Conservation (phyloP, 2,888 invertebrate species). For the Hydroisotoma schaefferi region DNA sequence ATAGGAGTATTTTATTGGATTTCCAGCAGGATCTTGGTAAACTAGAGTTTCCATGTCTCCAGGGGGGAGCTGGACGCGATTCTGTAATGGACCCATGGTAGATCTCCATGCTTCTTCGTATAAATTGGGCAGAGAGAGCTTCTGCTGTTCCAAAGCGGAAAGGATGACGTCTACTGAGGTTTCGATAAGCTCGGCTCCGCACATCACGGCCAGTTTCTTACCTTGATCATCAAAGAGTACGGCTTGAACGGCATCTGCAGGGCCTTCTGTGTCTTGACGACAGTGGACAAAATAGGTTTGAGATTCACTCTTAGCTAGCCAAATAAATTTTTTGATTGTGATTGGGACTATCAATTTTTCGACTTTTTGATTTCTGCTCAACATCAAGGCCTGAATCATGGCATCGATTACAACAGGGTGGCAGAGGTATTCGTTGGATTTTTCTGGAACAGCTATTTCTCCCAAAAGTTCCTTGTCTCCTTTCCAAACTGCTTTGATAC, state of each 20-base stretch:
- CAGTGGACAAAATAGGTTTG: neutral
- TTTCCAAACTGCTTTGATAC: constrained; percentile 10
- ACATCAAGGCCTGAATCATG: constrained; percentile 20
- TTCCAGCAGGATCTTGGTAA: constrained; percentile 3
- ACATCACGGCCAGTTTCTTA: constrained; percentile 3
- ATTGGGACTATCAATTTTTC: constrained; percentile 23
- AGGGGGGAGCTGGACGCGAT: neutral
- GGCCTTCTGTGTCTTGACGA: neutral
- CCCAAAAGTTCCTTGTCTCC: constrained; percentile 5
- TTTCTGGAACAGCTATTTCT: neutral
- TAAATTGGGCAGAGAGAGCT: constrained; percentile 13
- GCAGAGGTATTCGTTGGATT: constrained; percentile 5
- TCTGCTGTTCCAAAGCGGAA: constrained; percentile 20
- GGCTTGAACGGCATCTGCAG: neutral
- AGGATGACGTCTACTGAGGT: constrained; percentile 8
- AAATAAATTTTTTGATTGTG: constrained; percentile 25
- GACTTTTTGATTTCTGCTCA: constrained; percentile 4
- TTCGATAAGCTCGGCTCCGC: constrained; percentile 16
- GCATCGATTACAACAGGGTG: constrained; percentile 13
- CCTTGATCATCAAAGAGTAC: constrained; percentile 8
- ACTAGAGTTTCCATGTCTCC: neutral
- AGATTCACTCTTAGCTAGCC: constrained; percentile 16
- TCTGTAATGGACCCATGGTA: neutral
- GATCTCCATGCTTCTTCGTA: constrained; percentile 23
- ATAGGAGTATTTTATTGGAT: constrained; percentile 1